Conservation (phyloP, 2,113 vertebrate genomes). For the Misgurnus anguillicaudatus region DNA sequence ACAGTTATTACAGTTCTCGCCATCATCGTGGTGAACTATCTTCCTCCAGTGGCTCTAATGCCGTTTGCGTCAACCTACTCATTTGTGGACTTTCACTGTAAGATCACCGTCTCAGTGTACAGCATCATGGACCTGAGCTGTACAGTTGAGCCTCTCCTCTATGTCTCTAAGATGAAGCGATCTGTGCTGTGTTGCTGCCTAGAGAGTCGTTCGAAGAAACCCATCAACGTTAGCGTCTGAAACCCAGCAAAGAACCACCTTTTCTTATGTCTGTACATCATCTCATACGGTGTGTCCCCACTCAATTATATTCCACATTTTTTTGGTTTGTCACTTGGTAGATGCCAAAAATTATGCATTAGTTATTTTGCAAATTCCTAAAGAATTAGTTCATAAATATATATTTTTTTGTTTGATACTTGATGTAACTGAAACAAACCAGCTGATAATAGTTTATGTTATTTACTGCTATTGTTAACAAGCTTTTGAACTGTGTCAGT, state of each 20-base stretch:
- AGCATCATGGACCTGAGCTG: constrained; percentile 77
- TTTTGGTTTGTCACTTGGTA: too few relatives aligned
- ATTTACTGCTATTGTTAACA: background rate
- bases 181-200: constrained; percentile 45
- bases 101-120: constrained; percentile 66
- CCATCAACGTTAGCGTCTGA: constrained; percentile 40
- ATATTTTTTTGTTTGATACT: too few relatives aligned
- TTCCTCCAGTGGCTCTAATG: constrained; percentile 70
- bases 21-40: constrained; percentile 71
- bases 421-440: too few relatives aligned
- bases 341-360: too few relatives aligned
- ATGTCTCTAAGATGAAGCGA: constrained; percentile 71
- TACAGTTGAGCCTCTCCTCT: constrained; percentile 74
- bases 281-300: background rate
- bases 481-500: background rate
- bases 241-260: background rate
- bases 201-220: constrained; percentile 19
- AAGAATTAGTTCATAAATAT: too few relatives aligned
- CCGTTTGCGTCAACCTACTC: constrained; percentile 69
- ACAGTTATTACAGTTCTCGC: constrained; percentile 70
- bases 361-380: too few relatives aligned
- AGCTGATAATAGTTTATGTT: background rate
- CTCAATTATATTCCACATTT: too few relatives aligned
- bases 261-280: background rate
- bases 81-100: constrained; percentile 58